Evolutionary conservation across 2,888 invertebrate species (phyloP), one percentile per base, ranked within the genome.

Genomic region (Desoria tigrina): DNA sequence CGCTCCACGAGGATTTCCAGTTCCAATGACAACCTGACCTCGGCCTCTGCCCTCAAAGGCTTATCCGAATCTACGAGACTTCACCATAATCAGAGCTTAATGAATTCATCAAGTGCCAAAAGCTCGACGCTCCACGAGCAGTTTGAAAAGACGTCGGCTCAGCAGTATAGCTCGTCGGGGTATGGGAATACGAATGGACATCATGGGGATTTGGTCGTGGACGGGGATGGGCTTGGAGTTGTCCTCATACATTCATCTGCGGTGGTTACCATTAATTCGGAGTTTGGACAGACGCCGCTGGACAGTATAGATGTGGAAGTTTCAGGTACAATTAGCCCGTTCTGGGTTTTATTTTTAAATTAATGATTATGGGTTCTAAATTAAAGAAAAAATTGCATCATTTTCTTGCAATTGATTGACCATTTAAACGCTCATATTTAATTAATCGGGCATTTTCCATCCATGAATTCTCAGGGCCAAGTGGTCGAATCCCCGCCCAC

Each of bases 181-280:
- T 9, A 45, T 45, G 45, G 9, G 21, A 68, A 68, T 60, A 27
- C 27, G n/a, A 69, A 67, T 23, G 70, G 69, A n/a, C 83, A 83
- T 77, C 81, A 83, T 2, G 79, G 78, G 57, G 79, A 81, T 56
- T 81, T 84, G 28, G 80, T 81, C 51, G 85, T 85, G 7, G 83
- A 82, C 69, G 88, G 88, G 7, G 85, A 84, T 68, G 87, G 87
- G 1, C 79, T 88, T 21, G 83, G 84, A 61, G 81, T 84, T 58
- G 82, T 86, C 32, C 84, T 86, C 6, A 83, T 88, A 39, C 84
- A 86, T 76, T 82, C 82, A 63, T 81, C 84, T 3, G 84, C 86
- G 1, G 80, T 81, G 24, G 85, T 88, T 76, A 83, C 83, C 63
- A 81, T 88, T 42, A 78, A 79, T 37, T 81, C 78, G 58, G 84